Percentiles rank a stretch among this genome's conserved stretches.
Evolutionary conservation across 2,888 invertebrate species (phyloP).

Genomic region (Watsonalla binaria): DNA sequence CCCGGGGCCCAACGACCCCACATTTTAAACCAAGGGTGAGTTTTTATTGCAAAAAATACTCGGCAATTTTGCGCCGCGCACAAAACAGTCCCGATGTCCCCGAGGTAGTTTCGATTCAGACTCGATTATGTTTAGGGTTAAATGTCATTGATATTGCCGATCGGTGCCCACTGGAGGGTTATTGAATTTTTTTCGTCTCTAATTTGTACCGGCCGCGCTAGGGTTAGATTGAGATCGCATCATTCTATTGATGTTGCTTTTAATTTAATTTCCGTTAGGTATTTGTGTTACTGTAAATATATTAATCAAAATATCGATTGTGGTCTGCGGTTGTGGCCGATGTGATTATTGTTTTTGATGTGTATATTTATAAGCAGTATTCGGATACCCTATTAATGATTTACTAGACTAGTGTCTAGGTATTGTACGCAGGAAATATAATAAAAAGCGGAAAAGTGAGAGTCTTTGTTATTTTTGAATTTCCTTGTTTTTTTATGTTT

Average conservation of each 20-base stretch:
- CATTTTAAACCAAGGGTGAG: conserved; percentile 58
- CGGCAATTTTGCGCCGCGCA: conserved; percentile 65
- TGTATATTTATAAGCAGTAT: no score
- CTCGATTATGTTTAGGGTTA: conserved; percentile 78
- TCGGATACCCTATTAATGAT: no score
- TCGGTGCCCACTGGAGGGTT: conserved; percentile 64
- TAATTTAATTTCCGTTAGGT: conserved; percentile 42
- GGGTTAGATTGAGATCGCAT: conserved; percentile 43
- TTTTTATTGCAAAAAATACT: conserved; percentile 68
- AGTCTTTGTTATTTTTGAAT: no score
- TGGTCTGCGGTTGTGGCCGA: no score
- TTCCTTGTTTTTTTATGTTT: no score
- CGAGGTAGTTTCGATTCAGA: conserved; percentile 75
- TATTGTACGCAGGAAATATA: no score
- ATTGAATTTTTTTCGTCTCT: conserved; percentile 64
- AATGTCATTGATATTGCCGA: conserved; percentile 76
- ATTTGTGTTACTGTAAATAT: conserved; percentile 4
- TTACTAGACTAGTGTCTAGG: no score
- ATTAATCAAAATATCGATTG: no score
- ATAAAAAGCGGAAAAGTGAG: no score
- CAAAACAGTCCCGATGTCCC: conserved; percentile 67
- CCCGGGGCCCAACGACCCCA: conserved; percentile 54
- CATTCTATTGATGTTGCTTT: conserved; percentile 42
- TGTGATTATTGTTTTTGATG: no score
- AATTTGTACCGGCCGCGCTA: conserved; percentile 66